Evolutionary conservation across 2,888 invertebrate genomes (phyloP), one percentile per base, ranked within the genome.

Genomic region (Sceliomorpha sp.): DNA sequence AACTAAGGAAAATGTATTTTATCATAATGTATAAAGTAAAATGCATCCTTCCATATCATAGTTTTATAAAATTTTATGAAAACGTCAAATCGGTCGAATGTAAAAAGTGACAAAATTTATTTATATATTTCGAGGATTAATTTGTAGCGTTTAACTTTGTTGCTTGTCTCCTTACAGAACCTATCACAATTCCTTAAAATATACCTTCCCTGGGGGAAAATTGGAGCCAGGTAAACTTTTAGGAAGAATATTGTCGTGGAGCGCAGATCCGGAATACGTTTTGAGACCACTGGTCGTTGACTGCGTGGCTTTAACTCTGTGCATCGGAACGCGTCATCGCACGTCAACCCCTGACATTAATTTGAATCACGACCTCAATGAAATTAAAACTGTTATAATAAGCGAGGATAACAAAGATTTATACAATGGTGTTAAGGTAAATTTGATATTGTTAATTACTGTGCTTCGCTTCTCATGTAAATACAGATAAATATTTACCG

Each of bases 201-300:
- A 84, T 56, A 85, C 86, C 6, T 84, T 83, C 71, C 85, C 86
- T 13, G 82, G 81, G 9, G 86, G 86, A 5, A 85, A 81, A 64
- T 60, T 87, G 8, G 82, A 85, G 24, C 82, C 83, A 2, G 86
- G 86, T 2, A 82, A 80, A 67, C 68, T 87, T 1, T 59, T 87
- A 15, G 86, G 86, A 5, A 74, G 78, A 53, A 78, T 85, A 47
- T 64, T 87, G 13, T 78, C 83, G 0, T 84, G 84, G 82, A 81
- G 81, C 27, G 81, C 85, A 0, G 86, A 86, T 70, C 72, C 82
- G 0, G 83, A 84, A 14, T 56, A 62, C 4, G 42, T 69, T 0
- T 64, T 86, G 32, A 73, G 86, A 55, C 78, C 81, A 1, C 24
- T 83, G 3, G 82, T 84, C 0, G 76, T 86, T 8, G 83, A 85